Evolutionary conservation across 2,888 invertebrate genomes (phyloP).

Genomic region (Calliopum simillimum): DNA sequence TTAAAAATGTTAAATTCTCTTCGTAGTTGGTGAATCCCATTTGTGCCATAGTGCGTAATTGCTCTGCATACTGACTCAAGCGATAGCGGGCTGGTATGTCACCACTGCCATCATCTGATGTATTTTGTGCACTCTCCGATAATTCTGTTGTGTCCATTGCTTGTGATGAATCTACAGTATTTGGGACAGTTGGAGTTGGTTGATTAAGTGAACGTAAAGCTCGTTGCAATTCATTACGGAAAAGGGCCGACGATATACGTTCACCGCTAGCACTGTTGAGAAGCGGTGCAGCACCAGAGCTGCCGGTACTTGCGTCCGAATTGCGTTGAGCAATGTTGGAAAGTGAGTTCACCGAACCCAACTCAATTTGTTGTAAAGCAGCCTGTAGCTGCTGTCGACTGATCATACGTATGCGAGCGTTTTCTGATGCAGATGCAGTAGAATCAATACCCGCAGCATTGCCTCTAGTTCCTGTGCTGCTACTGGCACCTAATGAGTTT

Average conservation of each 20-base stretch:
- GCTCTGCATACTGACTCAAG: slow-evolving; percentile 68
- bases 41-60: slow-evolving; percentile 86
- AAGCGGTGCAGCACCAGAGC: slow-evolving; percentile 40
- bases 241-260: slow-evolving; percentile 80
- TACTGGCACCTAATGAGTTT: slow-evolving; percentile 58
- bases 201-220: slow-evolving; percentile 69
- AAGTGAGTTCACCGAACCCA: slow-evolving; percentile 63
- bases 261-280: slow-evolving; percentile 46
- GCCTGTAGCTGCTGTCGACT: slow-evolving; percentile 64
- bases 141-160: slow-evolving; percentile 53
- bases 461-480: slow-evolving; percentile 56
- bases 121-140: slow-evolving; percentile 26
- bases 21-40: slow-evolving; percentile 90
- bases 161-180: slow-evolving; percentile 37
- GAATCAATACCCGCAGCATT: slow-evolving; percentile 48
- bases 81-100: slow-evolving; percentile 60
- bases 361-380: slow-evolving; percentile 53
- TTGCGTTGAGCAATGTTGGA: slow-evolving; percentile 66
- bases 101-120: slow-evolving; percentile 45
- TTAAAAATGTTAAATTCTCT: slow-evolving; percentile 85
- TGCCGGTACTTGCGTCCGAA: slow-evolving; percentile 48
- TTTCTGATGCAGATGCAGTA: slow-evolving; percentile 53
- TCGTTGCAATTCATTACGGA: slow-evolving; percentile 81
- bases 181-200: slow-evolving; percentile 24
- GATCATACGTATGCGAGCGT: slow-evolving; percentile 63